Evolutionary conservation across 1,140 invertebrate genomes (phyloP).

Genomic region (Caenorhabditis latens): DNA sequence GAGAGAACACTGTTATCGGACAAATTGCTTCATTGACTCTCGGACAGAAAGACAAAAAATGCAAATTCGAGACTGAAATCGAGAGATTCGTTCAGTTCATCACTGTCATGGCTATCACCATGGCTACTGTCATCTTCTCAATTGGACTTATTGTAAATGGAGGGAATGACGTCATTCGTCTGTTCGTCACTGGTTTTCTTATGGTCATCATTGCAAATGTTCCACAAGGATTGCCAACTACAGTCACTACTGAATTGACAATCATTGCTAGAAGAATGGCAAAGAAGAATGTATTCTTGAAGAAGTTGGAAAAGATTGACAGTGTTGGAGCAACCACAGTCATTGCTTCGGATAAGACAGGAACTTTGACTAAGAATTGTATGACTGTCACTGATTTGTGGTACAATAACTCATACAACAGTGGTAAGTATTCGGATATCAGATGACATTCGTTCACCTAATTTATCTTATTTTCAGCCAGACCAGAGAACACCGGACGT

Average conservation of each 20-base stretch:
- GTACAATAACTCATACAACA: constrained; percentile 72
- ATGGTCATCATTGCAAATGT: constrained; percentile 67
- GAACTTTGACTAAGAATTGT: constrained; percentile 97
- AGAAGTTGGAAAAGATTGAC: constrained; percentile 79
- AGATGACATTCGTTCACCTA: background rate
- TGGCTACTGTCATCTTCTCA: constrained; percentile 62
- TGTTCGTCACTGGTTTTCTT: constrained; percentile 65
- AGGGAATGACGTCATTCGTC: constrained; percentile 59
- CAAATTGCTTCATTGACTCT: constrained; percentile 67
- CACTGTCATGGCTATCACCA: constrained; percentile 62
- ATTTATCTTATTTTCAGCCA: constrained; percentile 58
- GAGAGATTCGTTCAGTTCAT: constrained; percentile 66
- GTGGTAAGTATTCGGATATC: constrained; percentile 57
- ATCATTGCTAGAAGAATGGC: constrained; percentile 80
- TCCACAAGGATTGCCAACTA: constrained; percentile 79
- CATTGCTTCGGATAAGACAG: constrained; percentile 97
- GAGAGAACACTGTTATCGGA: constrained; percentile 64
- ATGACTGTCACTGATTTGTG: constrained; percentile 87
- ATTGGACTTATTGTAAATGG: constrained; percentile 59
- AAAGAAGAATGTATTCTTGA: constrained; percentile 79
- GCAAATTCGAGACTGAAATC: constrained; percentile 65
- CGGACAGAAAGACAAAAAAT: constrained; percentile 62
- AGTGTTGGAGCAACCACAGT: constrained; percentile 77
- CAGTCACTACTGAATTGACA: constrained; percentile 80
- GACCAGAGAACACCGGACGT: constrained; percentile 66